Percentiles rank a stretch among this genome's conserved stretches.
phyloP scores from a whole-genome alignment of 2,888 invertebrate genomes.

The Dasypolia templi region DNA sequence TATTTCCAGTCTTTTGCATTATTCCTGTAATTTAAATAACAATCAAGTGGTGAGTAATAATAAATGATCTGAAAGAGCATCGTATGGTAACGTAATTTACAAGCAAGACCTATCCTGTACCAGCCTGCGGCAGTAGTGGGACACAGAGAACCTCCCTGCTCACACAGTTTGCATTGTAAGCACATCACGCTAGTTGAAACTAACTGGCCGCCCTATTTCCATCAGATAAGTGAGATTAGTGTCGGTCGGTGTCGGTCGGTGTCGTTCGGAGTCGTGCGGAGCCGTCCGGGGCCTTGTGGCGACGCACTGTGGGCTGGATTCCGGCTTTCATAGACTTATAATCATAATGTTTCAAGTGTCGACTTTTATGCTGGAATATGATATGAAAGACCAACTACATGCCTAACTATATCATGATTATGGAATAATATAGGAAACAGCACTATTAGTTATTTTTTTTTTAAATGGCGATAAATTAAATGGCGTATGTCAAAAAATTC shows the following conservation, averaged over 20 bases:
- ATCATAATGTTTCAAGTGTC: too few species aligned
- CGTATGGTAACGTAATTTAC: neutral
- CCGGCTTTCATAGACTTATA: too few species aligned
- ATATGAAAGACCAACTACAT: too few species aligned
- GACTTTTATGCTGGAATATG: too few species aligned
- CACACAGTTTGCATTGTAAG: conserved; percentile 2
- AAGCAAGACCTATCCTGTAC: neutral
- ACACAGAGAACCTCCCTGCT: neutral
- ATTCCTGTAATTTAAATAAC: neutral
- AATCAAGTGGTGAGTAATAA: neutral
- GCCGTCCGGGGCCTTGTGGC: neutral
- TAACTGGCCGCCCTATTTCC: conserved; percentile 27
- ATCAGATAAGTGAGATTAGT: conserved; percentile 40
- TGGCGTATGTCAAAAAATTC: too few species aligned
- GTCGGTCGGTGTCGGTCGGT: neutral
- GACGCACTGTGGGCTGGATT: too few species aligned
- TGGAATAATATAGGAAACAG: too few species aligned
- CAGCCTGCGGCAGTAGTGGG: neutral
- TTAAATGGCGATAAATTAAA: too few species aligned
- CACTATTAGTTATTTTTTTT: too few species aligned
- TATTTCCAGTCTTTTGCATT: neutral
- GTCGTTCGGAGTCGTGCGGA: neutral
- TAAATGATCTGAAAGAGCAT: neutral
- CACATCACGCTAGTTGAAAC: conserved; percentile 4
- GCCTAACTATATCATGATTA: too few species aligned